phyloP scores from a whole-genome alignment of 2,113 vertebrate species.

The Turnix velox region DNA sequence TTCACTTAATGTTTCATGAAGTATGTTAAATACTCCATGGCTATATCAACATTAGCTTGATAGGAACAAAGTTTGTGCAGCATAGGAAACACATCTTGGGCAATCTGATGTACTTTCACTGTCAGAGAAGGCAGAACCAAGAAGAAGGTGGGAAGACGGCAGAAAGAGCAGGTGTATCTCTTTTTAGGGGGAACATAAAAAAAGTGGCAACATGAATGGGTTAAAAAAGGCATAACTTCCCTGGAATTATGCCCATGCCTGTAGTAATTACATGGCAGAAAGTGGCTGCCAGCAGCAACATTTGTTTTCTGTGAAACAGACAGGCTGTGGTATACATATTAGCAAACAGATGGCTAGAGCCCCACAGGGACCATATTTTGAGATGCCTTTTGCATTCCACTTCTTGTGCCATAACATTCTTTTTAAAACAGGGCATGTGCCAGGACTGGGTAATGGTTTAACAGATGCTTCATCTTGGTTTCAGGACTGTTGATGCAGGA shows the following conservation, averaged over 20 bases:
- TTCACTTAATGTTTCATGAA: background rate
- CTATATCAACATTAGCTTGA: background rate
- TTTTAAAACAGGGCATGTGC: background rate
- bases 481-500: background rate
- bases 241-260: background rate
- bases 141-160: background rate
- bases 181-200: background rate
- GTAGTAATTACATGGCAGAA: background rate
- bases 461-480: constrained; percentile 19
- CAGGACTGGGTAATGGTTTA: constrained; percentile 2
- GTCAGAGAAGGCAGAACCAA: background rate
- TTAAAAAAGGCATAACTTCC: background rate
- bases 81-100: background rate
- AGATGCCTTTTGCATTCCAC: background rate
- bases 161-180: background rate
- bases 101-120: background rate
- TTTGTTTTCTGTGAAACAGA: constrained; percentile 1
- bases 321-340: constrained; percentile 10
- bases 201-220: background rate
- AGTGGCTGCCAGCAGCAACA: background rate
- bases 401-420: constrained; percentile 5
- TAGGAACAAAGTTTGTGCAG: background rate
- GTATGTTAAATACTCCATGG: background rate
- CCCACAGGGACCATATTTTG: background rate
- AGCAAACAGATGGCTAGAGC: constrained; percentile 34